These are phyloP conservation scores for Mesaphorura yosii DNA, from an alignment of 1,140 invertebrate species.

Conservation along the genomic window DNA sequence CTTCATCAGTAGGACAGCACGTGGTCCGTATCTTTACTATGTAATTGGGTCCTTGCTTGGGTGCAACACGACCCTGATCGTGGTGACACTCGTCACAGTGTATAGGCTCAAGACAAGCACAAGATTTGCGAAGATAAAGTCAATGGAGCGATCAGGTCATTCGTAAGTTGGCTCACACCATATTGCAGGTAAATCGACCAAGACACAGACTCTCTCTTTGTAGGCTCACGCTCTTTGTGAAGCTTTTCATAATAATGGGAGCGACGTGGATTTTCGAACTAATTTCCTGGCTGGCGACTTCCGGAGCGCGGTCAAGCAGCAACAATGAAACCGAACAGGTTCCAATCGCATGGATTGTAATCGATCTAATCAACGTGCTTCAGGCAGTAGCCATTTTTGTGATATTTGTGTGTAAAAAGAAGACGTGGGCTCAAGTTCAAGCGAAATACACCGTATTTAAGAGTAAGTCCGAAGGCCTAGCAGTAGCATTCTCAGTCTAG, in stretches of 20 bases:
- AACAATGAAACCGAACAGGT: not conserved
- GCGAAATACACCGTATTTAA: slow-evolving; percentile 3
- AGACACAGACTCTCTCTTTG: not conserved
- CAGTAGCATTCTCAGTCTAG: too few species aligned
- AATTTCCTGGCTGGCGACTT: not conserved
- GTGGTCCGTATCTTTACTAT: slow-evolving; percentile 13
- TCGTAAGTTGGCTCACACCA: not conserved
- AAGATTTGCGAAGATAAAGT: not conserved
- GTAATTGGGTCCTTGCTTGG: slow-evolving; percentile 6
- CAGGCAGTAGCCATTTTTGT: slow-evolving; percentile 10
- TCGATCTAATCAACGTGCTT: slow-evolving; percentile 12
- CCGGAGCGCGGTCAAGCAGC: too few species aligned
- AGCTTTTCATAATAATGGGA: slow-evolving; percentile 32
- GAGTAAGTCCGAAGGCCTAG: too few species aligned
- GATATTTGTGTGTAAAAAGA: slow-evolving; percentile 20
- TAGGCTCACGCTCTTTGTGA: slow-evolving; percentile 12
- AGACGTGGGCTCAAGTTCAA: slow-evolving; percentile 13
- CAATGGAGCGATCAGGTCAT: not conserved
- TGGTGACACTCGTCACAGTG: slow-evolving; percentile 5
- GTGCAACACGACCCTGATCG: not conserved
- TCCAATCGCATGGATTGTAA: not conserved
- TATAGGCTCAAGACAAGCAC: slow-evolving; percentile 10
- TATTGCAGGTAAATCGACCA: not conserved
- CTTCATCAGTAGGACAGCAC: not conserved
- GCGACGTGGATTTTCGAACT: slow-evolving; percentile 14